Evolutionary conservation across 2,797 vertebrate species (phyloP), one percentile per base, ranked within the genome.

Genomic region (Gymnocypris eckloni): DNA sequence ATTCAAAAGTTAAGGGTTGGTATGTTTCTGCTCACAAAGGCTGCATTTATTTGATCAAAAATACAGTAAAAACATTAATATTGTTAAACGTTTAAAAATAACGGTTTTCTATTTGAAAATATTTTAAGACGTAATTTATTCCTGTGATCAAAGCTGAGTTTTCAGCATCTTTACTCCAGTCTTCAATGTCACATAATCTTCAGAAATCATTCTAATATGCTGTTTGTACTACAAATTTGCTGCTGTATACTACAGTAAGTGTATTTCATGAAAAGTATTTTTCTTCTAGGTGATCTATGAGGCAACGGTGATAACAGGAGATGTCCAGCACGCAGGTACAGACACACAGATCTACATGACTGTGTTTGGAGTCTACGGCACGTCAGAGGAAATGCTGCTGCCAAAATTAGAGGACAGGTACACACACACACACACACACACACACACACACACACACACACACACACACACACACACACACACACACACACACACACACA

Each of bases 391-490:
- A 92, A 96, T 98, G 88, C 92, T 94, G 79, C 94, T 99, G 89
- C 95, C 96, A 48, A 99, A 99, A 93, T 96, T 97, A 22, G 97
- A 97, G 89, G 96, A 97, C 94, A 97, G 98, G 98, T 99, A 66
- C 90, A 2, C 9, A 50, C 48, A 54, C 25, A 25, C 20, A 39
- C n/a, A 18, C 59, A 70, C 59, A 45, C 16, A 66, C 90, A 2
- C 15, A 50, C 67, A 52, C 50, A 54, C 52, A 54, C 28, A 18
- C 50, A 18, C 6, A 18, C 48, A 5, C 37, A 37, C 37, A 54
- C 52, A 59, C 25, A 25, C n/a, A 39, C n/a, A 18, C 59, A 70
- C 61, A 45, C 18, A 61, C 90, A 2, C 15, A 50, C 67, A 18
- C 50, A 54, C 52, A 6, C 37, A 39, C 28, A 39, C n/a, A 22